phyloP scores from a whole-genome alignment of 2,888 invertebrate species.

The Electrophaes corylata region DNA sequence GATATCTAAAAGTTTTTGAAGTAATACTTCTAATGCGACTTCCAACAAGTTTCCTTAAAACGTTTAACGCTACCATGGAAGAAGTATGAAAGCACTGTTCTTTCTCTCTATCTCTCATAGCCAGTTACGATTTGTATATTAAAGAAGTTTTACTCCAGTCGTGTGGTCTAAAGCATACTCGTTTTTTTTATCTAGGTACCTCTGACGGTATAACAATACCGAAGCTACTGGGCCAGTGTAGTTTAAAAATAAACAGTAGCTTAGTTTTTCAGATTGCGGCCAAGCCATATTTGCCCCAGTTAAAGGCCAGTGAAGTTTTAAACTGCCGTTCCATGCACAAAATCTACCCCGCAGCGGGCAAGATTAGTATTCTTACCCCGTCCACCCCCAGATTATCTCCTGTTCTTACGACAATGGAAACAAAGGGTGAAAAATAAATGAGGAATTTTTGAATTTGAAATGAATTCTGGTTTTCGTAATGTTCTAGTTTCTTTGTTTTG shows the following conservation, averaged over 20 bases:
- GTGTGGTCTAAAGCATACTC: too few species aligned
- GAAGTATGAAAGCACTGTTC: too few species aligned
- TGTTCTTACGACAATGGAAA: slow-evolving; percentile 42
- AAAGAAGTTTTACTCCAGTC: too few species aligned
- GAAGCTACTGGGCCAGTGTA: too few species aligned
- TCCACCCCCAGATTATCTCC: slow-evolving; percentile 38
- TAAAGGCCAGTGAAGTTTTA: slow-evolving; percentile 15
- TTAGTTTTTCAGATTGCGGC: slow-evolving; percentile 1
- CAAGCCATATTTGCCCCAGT: slow-evolving; percentile 21
- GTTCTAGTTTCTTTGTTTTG: slow-evolving; percentile 11
- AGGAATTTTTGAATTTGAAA: slow-evolving; percentile 38
- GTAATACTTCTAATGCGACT: too few species aligned
- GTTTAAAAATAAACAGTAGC: background rate
- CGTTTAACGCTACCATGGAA: too few species aligned
- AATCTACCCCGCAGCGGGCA: slow-evolving; percentile 27
- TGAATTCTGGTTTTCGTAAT: slow-evolving; percentile 14
- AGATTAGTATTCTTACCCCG: slow-evolving; percentile 41
- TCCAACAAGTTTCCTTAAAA: too few species aligned
- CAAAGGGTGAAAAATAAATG: slow-evolving; percentile 42
- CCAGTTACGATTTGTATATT: too few species aligned
- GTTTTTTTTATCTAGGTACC: too few species aligned
- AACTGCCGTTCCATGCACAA: slow-evolving; percentile 26
- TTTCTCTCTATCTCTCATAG: too few species aligned
- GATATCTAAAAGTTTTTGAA: too few species aligned
- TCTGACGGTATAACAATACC: too few species aligned